phyloP scores from a whole-genome alignment of 2,888 invertebrate genomes.

The Drosophila nr. medialis region DNA sequence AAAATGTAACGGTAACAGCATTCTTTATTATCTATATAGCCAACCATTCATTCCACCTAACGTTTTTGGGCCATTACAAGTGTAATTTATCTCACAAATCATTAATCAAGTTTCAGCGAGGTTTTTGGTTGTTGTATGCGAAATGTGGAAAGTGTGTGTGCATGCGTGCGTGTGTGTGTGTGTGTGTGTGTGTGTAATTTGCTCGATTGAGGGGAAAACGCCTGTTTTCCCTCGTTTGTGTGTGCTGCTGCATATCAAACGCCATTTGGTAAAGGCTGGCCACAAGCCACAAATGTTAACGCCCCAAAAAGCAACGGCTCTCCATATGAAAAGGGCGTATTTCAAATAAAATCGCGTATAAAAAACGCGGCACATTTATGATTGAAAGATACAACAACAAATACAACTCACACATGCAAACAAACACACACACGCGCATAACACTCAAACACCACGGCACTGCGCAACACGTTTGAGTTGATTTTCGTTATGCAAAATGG shows the following conservation, averaged over 20 bases:
- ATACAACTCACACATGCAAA: slow-evolving; percentile 8
- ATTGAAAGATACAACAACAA: slow-evolving; percentile 58
- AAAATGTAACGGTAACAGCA: slow-evolving; percentile 46
- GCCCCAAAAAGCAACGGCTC: slow-evolving; percentile 57
- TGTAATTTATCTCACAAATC: slow-evolving; percentile 79
- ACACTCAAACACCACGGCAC: slow-evolving; percentile 32
- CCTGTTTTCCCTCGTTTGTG: slow-evolving; percentile 13
- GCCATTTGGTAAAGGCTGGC: slow-evolving; percentile 42
- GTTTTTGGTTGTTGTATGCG: slow-evolving; percentile 28
- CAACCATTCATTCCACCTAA: slow-evolving; percentile 49
- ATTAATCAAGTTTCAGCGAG: slow-evolving; percentile 67
- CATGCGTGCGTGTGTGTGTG: neutral
- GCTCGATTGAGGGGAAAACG: slow-evolving; percentile 24
- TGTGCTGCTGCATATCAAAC: slow-evolving; percentile 34
- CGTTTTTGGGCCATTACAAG: slow-evolving; percentile 69
- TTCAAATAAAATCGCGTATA: slow-evolving; percentile 66
- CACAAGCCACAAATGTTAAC: slow-evolving; percentile 48
- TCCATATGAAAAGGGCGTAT: slow-evolving; percentile 69
- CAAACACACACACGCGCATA: slow-evolving; percentile 15
- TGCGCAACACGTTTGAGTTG: slow-evolving; percentile 39
- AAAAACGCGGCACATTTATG: slow-evolving; percentile 54
- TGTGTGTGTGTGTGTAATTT: slow-evolving; percentile 23
- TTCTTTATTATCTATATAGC: slow-evolving; percentile 53
- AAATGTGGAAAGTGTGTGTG: slow-evolving; percentile 16
- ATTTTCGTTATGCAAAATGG: slow-evolving; percentile 23